Evolutionary conservation across 2,113 vertebrate genomes (phyloP), one percentile per base, ranked within the genome.

Genomic region (Donacobius atricapilla): DNA sequence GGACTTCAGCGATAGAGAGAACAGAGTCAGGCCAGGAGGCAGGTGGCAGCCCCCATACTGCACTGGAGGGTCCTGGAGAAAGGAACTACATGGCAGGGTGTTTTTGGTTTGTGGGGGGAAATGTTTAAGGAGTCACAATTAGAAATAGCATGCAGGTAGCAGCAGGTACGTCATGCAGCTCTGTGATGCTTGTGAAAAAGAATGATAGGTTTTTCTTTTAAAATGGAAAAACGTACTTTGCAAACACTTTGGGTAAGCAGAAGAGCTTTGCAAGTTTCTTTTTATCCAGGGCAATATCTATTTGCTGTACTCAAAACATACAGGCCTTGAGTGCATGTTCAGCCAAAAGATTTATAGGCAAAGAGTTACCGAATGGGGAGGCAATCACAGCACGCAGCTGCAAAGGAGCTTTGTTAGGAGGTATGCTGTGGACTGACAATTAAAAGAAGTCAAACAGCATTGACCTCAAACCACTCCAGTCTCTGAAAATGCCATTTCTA

Each of bases 401-500:
- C 66, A 70, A 48, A 90, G 71, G n/a, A 83, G 12, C 23, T 86
- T 48, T 70, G 24, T 65, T 64, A 68, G 51, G 39, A 81, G 58
- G n/a, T 65, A 77, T 65, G 57, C 39, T 86, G 40, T 42, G 33
- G 56, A 81, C 10, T 78, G 76, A 70, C 44, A 81, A 71, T 58
- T 63, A 64, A 76, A 96, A 68, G 40, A 92, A 84, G 89, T 89
- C 80, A 69, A 91, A 97, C 95, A 90, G 65, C 79, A 90, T 96
- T 88, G 75, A 84, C 91, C 73, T 94, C 85, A 95, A 95, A 96
- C 82, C 71, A 93, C 89, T 96, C 61, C 54, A 68, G 44, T 91
- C 93, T 97, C 96, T 93, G 96, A 96, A 92, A 97, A 92, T 90
- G 69, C 56, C 45, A 70, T 96, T 97, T 98, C 89, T 96, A 86